A percentile compares a stretch with the other conserved stretches of the same genome.
These are phyloP conservation scores for Scartelaos histophorus DNA, from an alignment of 2,113 vertebrate species.

Conservation along the genomic window DNA sequence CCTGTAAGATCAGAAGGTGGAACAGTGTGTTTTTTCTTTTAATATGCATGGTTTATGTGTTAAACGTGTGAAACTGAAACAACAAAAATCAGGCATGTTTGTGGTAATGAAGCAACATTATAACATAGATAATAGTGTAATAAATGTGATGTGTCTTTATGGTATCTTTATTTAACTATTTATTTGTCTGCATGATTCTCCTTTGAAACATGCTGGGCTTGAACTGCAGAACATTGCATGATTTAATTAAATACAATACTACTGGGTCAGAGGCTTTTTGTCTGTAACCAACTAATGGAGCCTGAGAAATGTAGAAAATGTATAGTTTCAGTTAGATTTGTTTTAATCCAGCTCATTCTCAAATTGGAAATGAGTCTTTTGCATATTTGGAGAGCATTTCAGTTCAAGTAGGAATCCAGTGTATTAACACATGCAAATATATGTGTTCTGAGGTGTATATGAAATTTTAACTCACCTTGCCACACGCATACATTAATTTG, in stretches of 20 bases:
- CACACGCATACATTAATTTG: slow-evolving; percentile 19
- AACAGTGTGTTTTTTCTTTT: too few relatives aligned
- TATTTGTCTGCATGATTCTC: too few relatives aligned
- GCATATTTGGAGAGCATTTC: neutral
- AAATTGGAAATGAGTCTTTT: neutral
- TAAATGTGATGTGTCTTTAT: neutral
- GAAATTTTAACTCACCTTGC: slow-evolving; percentile 27
- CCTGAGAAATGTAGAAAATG: slow-evolving; percentile 10
- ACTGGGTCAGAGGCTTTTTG: slow-evolving; percentile 11
- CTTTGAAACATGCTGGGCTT: slow-evolving; percentile 22
- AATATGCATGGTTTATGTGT: too few relatives aligned
- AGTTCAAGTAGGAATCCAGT: neutral
- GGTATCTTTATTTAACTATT: neutral
- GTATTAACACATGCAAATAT: neutral
- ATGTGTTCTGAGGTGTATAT: slow-evolving; percentile 17
- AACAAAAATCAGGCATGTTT: too few relatives aligned
- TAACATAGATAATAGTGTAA: too few relatives aligned
- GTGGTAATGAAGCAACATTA: too few relatives aligned
- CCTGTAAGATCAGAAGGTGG: too few relatives aligned
- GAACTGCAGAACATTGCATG: slow-evolving; percentile 3
- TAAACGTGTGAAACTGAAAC: too few relatives aligned
- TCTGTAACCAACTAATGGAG: neutral
- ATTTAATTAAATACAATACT: slow-evolving; percentile 19
- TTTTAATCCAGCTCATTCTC: neutral
- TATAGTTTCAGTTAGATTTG: neutral